These are phyloP conservation scores for Boloria selene DNA, from an alignment of 2,888 invertebrate species.

Conservation along the genomic window DNA sequence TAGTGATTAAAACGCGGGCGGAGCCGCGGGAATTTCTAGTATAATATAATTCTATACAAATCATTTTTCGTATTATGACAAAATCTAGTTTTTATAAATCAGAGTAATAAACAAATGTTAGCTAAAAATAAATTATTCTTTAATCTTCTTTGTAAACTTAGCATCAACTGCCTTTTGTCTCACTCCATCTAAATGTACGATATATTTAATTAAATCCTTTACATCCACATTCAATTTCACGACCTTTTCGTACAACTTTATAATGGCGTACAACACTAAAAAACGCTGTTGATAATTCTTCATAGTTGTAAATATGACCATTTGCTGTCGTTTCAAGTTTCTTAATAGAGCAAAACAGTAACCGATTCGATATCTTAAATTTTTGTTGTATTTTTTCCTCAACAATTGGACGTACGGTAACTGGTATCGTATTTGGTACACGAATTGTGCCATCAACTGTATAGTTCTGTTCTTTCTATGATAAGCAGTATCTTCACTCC, in stretches of 20 bases:
- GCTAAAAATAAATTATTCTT: background rate
- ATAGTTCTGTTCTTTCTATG: slow-evolving; percentile 35
- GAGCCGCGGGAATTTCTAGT: no score
- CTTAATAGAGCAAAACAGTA: slow-evolving; percentile 48
- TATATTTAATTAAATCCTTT: slow-evolving; percentile 43
- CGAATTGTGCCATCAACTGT: slow-evolving; percentile 51
- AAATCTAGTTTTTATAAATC: no score
- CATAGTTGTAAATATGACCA: slow-evolving; percentile 40
- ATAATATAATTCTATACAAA: no score
- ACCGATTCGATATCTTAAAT: slow-evolving; percentile 49
- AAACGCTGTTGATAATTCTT: background rate
- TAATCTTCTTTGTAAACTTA: background rate
- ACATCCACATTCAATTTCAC: slow-evolving; percentile 48
- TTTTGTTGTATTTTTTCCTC: slow-evolving; percentile 47
- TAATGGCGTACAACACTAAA: slow-evolving; percentile 34
- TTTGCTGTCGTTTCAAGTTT: slow-evolving; percentile 48
- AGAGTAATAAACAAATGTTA: no score
- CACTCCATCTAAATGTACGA: slow-evolving; percentile 27
- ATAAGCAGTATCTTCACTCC: background rate
- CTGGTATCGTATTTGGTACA: slow-evolving; percentile 52
- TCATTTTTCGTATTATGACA: no score
- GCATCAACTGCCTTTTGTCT: background rate
- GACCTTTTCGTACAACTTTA: slow-evolving; percentile 51
- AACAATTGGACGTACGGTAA: slow-evolving; percentile 47
- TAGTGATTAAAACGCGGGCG: no score